These are phyloP conservation scores for Lutjanus erythropterus DNA, from an alignment of 2,113 vertebrate species.

Conservation along the genomic window DNA sequence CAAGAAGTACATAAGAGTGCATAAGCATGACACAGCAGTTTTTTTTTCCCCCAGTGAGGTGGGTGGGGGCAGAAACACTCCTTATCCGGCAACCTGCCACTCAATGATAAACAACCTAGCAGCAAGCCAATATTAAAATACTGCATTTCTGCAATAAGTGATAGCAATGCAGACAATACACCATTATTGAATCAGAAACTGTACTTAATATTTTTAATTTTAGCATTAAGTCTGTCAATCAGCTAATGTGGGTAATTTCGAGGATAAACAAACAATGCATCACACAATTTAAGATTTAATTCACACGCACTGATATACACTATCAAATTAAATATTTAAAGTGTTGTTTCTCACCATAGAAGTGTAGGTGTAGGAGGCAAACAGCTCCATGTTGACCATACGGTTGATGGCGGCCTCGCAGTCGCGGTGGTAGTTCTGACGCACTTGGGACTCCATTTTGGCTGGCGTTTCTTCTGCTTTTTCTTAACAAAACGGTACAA, in stretches of 20 bases:
- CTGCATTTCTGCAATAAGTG: not conserved
- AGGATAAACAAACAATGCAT: not conserved
- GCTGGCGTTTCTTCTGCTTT: constrained; percentile 38
- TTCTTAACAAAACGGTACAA: constrained; percentile 71
- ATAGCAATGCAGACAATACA: not conserved
- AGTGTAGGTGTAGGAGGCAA: constrained; percentile 87
- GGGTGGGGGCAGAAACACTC: not conserved
- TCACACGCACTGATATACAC: too few relatives aligned
- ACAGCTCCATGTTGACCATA: constrained; percentile 90
- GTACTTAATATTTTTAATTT: not conserved
- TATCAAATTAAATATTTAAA: not conserved
- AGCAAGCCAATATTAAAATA: too few relatives aligned
- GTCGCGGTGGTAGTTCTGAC: constrained; percentile 90
- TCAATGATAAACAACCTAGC: not conserved
- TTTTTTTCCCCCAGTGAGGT: not conserved
- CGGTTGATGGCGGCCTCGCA: constrained; percentile 86
- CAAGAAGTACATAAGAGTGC: accelerated
- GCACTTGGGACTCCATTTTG: constrained; percentile 85
- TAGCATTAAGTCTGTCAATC: not conserved
- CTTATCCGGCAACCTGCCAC: not conserved
- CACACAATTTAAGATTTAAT: not conserved
- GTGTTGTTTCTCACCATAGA: constrained; percentile 85
- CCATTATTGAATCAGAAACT: not conserved
- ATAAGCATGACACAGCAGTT: constrained; percentile 47
- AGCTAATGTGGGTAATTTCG: too few relatives aligned